Conservation (phyloP, 2,113 vertebrate genomes). For the Sisor rabdophorus region DNA sequence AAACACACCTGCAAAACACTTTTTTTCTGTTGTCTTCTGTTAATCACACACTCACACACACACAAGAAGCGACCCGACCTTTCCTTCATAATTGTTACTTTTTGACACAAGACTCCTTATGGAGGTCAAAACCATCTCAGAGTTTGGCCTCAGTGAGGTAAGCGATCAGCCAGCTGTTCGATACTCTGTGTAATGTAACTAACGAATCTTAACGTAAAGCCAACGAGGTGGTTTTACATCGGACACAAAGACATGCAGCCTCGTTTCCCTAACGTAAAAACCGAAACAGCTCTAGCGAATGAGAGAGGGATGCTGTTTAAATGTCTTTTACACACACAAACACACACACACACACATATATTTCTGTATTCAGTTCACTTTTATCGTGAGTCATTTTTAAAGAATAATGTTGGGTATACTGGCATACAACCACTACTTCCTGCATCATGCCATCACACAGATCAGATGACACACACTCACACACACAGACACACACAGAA, state of each 20-base stretch:
- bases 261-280: background rate
- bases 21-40: background rate
- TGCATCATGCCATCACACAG: slow-evolving; percentile 42
- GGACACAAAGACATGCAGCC: slow-evolving; percentile 20
- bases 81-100: slow-evolving; percentile 2
- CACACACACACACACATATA: slow-evolving; percentile 18
- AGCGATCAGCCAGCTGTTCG: slow-evolving; percentile 18
- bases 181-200: slow-evolving; percentile 16
- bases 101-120: background rate
- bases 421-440: slow-evolving; percentile 39
- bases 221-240: background rate
- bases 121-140: background rate
- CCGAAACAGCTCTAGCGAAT: background rate
- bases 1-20: too few relatives aligned
- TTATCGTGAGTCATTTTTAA: too few relatives aligned
- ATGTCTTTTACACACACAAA: background rate
- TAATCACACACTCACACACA: slow-evolving; percentile 30
- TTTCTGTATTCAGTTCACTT: background rate
- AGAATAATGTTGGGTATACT: background rate
- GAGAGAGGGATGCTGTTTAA: slow-evolving; percentile 1
- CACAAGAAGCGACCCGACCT: background rate
- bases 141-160: slow-evolving; percentile 21
- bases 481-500: slow-evolving; percentile 19
- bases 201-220: slow-evolving; percentile 33
- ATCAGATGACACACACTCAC: slow-evolving; percentile 29